Base-by-base conservation (phyloP, 2,888 invertebrate species). In the Branchipolynoe longqiensis region DNA sequence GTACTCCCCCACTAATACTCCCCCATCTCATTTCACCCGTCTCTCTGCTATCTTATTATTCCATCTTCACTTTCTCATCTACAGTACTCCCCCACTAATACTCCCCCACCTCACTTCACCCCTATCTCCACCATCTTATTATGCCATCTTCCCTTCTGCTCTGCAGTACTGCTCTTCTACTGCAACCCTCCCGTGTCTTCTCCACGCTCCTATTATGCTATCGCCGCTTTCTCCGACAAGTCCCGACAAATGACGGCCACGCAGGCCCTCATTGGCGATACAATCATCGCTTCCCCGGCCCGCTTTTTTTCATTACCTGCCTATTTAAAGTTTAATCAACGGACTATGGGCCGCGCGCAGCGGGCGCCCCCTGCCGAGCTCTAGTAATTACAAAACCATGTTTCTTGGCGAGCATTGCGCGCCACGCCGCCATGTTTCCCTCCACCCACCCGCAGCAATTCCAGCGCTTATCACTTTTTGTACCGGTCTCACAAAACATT, bases 251-350 rank as follows among this genome's bases (percentile, higher is more conserved):
- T 48, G 48, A 48, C 48, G 48, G 8, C 48, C 48, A 8, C 48
- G 48, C 69, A 18, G n/a, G 4, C 14, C 12, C 22, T n/a, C n/a
- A n/a, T 25, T 4, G 58, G 12, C 58, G 58, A 58, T 58, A 58
- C 58, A 33, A 69, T 69, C 38, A 33, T 38, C 6, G 22, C 69
- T 25, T 33, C 38, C 69, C 36, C 36, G 1, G 38, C 38, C 38
- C 69, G 14, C 36, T n/a, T 78, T 78, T 78, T 78, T 78, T 78
- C 78, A 78, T 78, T 78, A 78, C 33, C 78, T 48, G 54, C 54
- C 78, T 48, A 78, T 78, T 78, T 78, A 28, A 78, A 78, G 78
- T 78, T 78, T 78, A 78, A 78, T 78, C 78, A 78, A 78, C 48
- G 33, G 78, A 78, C 78, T 54, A 78, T 48, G 41, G 78, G 31